Evolutionary conservation across 2,888 invertebrate species (phyloP).

Genomic region (Fragum whitleyi): DNA sequence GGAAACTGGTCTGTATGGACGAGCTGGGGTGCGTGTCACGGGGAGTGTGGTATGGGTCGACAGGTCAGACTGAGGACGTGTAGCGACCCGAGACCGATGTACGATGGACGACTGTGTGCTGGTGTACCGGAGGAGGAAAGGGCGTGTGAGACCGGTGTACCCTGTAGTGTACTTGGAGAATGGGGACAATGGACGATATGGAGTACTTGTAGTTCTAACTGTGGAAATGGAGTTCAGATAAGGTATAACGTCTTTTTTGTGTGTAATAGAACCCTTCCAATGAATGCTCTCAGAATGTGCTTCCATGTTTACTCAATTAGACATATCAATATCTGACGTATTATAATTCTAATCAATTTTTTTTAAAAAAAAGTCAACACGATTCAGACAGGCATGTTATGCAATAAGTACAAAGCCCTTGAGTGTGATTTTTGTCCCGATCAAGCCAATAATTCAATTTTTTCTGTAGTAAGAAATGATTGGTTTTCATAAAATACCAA

Average conservation of each 20-base stretch:
- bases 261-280: background rate
- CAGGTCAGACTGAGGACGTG: conserved; percentile 50
- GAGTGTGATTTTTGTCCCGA: no score
- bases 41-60: conserved; percentile 45
- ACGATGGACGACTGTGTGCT: conserved; percentile 48
- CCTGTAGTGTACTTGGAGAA: conserved; percentile 41
- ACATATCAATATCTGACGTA: no score
- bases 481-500: no score
- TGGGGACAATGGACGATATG: conserved; percentile 60
- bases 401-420: no score
- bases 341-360: no score
- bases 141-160: conserved; percentile 37
- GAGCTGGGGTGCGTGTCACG: conserved; percentile 47
- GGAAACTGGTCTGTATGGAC: conserved; percentile 59
- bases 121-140: conserved; percentile 45
- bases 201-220: conserved; percentile 40
- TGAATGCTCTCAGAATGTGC: no score
- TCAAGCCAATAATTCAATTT: no score
- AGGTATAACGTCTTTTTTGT: conserved; percentile 37
- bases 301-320: no score
- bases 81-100: conserved; percentile 53
- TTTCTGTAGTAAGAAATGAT: no score
- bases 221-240: conserved; percentile 45
- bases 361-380: no score
- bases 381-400: no score